Conservation (phyloP, 2,113 vertebrate species). For the Asarcornis scutulata region DNA sequence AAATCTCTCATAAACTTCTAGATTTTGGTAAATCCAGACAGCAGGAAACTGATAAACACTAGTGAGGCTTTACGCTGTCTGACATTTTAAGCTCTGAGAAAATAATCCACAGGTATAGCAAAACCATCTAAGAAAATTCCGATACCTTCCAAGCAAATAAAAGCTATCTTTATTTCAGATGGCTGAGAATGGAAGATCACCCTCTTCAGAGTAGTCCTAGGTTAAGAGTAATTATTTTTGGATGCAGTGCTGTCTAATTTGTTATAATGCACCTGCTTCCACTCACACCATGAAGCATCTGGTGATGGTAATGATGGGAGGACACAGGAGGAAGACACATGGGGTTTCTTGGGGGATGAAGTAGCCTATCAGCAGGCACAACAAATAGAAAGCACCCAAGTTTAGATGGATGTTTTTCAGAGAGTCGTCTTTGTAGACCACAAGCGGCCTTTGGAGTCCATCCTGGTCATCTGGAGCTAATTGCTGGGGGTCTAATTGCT, state of each 20-base stretch:
- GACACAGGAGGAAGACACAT: neutral
- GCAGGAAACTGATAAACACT: neutral
- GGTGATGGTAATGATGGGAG: neutral
- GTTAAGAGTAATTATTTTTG: neutral
- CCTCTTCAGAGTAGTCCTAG: neutral
- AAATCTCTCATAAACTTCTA: neutral
- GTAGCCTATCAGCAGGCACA: neutral
- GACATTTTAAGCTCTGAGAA: neutral
- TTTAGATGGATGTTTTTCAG: neutral
- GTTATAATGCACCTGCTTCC: neutral
- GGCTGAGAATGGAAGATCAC: neutral
- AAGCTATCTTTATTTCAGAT: neutral
- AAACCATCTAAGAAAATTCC: neutral
- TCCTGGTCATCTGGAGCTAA: neutral
- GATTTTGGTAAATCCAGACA: neutral
- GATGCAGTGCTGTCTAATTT: neutral
- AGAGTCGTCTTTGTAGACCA: neutral
- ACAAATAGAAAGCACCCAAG: neutral
- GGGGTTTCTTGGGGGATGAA: neutral
- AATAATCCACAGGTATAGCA: neutral
- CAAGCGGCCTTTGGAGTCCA: neutral
- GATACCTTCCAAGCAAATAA: neutral
- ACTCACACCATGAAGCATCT: neutral
- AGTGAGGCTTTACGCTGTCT: neutral
- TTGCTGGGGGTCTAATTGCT: neutral